Conservation (phyloP, 2,888 invertebrate species). For the Furcula furcula region DNA sequence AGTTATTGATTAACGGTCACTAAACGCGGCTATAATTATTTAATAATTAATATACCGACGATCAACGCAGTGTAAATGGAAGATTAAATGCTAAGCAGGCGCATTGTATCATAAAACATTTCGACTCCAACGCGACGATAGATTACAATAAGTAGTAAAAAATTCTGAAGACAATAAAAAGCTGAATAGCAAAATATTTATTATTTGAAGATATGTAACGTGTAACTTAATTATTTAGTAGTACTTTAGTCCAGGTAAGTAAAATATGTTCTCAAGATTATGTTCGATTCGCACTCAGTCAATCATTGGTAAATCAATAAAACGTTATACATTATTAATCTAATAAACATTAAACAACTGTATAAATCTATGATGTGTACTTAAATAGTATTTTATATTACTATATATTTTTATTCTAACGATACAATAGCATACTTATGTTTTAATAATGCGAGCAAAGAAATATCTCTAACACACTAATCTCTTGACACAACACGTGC, state of each 20-base stretch:
- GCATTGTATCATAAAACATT: background rate
- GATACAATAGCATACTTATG: background rate
- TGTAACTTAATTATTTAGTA: background rate
- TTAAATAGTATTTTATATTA: background rate
- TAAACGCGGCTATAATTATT: no score
- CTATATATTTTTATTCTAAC: no score
- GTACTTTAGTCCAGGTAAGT: background rate
- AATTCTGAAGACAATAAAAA: slow-evolving; percentile 1
- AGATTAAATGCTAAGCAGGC: background rate
- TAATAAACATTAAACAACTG: background rate
- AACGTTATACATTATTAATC: background rate
- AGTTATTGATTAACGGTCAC: no score
- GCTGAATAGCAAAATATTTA: slow-evolving; percentile 1
- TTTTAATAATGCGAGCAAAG: background rate
- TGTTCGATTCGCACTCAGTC: background rate
- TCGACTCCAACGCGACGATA: background rate
- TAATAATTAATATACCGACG: background rate
- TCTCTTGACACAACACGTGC: background rate
- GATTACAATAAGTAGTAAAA: background rate
- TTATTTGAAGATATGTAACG: slow-evolving; percentile 1
- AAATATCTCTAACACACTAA: background rate
- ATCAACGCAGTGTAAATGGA: background rate
- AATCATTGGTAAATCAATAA: background rate
- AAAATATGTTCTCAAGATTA: background rate
- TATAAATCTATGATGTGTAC: background rate